Evolutionary conservation across 2,797 vertebrate species (phyloP), one percentile per base, ranked within the genome.

Genomic region (Microctenopoma lineatum): DNA sequence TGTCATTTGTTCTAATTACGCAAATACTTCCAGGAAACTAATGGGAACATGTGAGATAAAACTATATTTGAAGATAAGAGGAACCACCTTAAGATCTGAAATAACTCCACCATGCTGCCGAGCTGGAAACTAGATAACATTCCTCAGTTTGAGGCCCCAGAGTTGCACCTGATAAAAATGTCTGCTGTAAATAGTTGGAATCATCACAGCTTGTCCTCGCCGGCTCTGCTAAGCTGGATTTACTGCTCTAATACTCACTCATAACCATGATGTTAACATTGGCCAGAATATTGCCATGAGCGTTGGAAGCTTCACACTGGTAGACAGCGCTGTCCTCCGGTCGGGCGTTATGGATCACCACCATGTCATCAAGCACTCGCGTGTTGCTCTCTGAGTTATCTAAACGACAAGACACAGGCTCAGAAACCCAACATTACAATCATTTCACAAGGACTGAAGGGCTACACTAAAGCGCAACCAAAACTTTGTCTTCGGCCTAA

Each of bases 271-370:
- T 82, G 16, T 97, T 97, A 59, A 95, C 88, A 1, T 94, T 99
- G 38, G 94, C 94, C 47, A 98, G 93, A 66, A 99, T 79, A 15
- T 90, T 94, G 39, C 97, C 96, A 0, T 98, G 97, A 18, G 63
- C 88, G 85, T 98, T 99, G 69, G 93, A 93, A 68, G 95, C 96
- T 70, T 98, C 96, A 0, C 98, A 99, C 83, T 98, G 98, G 88
- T 95, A 98, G 54, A 97, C 95, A 0, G 89, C 96, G 0, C 92
- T 96, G 89, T 99, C 96, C 57, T 93, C 94, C 0, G 92, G 77
- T 55, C 89, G 85, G 32, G 95, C 90, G 2, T 95, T 92, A n/a
- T 70, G 75, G 32, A 95, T 60, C 36, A 89, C 65, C 65, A 95
- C 39, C 0, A 83, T 91, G 87, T 94, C 91, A 34, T 92, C 87